phyloP scores from a whole-genome alignment of 1,140 invertebrate species.

The Brachionus angularis region DNA sequence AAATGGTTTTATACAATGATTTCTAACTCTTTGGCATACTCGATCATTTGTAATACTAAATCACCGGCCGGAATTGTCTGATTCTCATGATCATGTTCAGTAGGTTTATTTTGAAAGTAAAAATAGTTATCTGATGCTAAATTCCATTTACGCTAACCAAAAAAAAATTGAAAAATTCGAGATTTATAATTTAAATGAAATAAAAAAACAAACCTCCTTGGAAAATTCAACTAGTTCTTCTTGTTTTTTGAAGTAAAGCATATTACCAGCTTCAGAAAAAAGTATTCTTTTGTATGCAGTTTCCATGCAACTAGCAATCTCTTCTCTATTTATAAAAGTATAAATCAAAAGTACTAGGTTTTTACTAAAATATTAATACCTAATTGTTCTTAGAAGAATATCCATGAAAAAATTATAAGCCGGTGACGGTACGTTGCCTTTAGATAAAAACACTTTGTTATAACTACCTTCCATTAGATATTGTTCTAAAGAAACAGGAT shows the following conservation, averaged over 20 bases:
- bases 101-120: slow-evolving; percentile 69
- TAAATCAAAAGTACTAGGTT: background rate
- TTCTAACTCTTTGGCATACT: slow-evolving; percentile 95
- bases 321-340: slow-evolving; percentile 62
- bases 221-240: slow-evolving; percentile 46
- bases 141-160: slow-evolving; percentile 68
- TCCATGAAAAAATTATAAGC: slow-evolving; percentile 96
- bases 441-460: slow-evolving; percentile 85
- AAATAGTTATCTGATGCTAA: slow-evolving; percentile 74
- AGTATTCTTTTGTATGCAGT: slow-evolving; percentile 89
- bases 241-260: slow-evolving; percentile 75
- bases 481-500: slow-evolving; percentile 91
- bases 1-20: slow-evolving; percentile 81
- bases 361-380: slow-evolving; percentile 56
- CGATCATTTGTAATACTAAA: slow-evolving; percentile 84
- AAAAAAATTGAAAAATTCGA: slow-evolving; percentile 45
- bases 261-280: slow-evolving; percentile 76
- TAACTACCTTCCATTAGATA: slow-evolving; percentile 99
- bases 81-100: slow-evolving; percentile 65
- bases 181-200: slow-evolving; percentile 45
- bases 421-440: slow-evolving; percentile 90
- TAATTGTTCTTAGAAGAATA: slow-evolving; percentile 85
- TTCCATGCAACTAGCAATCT: slow-evolving; percentile 92
- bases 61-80: slow-evolving; percentile 72
- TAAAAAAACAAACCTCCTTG: slow-evolving; percentile 45